Percentiles rank a stretch among this genome's conserved stretches.
phyloP scores from a whole-genome alignment of 1,140 invertebrate genomes.

The Ceratosolen solmsi region DNA sequence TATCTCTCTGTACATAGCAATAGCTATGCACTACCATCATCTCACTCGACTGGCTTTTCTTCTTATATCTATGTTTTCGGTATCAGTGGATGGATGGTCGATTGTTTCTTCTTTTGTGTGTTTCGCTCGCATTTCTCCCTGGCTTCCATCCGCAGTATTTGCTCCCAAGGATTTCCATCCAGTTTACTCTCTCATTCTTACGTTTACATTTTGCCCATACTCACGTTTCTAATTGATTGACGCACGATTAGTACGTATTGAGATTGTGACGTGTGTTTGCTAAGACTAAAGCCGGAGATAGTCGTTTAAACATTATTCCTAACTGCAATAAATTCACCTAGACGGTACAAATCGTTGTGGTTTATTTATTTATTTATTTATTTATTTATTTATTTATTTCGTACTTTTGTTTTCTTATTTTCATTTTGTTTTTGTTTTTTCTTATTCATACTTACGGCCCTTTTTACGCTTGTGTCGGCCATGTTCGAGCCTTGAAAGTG shows the following conservation, averaged over 20 bases:
- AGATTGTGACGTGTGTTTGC: no score
- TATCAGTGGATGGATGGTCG: background rate
- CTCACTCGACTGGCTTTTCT: background rate
- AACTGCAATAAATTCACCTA: no score
- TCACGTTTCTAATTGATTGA: background rate
- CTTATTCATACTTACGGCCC: no score
- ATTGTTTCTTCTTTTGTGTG: conserved; percentile 1
- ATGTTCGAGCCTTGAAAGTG: no score
- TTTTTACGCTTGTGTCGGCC: no score
- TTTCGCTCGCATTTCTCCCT: background rate
- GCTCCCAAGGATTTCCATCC: conserved; percentile 17
- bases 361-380: no score
- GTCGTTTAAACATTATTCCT: no score
- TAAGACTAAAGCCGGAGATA: no score
- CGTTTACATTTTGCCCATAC: background rate
- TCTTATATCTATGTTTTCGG: background rate
- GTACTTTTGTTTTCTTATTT: no score
- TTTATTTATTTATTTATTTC: no score
- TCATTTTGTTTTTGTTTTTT: no score
- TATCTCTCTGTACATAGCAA: background rate
- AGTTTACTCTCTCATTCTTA: conserved; percentile 12
- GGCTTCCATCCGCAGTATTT: conserved; percentile 11
- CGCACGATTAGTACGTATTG: conserved; percentile 16
- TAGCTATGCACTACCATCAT: background rate
- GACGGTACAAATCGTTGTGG: no score